Conservation (phyloP, 92 coral and sea anemone species). For the Porites cylindrica region DNA sequence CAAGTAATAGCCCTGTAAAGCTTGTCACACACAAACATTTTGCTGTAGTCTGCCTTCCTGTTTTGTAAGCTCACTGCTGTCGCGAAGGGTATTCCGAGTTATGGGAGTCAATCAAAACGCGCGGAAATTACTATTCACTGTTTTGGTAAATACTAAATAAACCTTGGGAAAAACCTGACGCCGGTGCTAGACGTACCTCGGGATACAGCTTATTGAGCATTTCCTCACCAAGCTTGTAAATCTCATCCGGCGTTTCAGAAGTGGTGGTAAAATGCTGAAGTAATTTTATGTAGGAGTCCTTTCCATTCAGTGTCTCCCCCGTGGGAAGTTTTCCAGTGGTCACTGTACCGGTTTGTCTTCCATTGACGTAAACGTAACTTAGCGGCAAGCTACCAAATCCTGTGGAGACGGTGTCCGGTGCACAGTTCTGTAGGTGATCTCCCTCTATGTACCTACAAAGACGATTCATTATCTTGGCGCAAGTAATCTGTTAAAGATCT, state of each 20-base stretch:
- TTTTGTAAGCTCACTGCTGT: no score
- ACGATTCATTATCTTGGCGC: no score
- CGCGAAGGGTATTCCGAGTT: no score
- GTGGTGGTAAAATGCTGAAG: slow-evolving; percentile 83
- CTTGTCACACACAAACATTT: no score
- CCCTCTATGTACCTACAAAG: slow-evolving; percentile 56
- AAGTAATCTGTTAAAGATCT: no score
- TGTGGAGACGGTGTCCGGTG: slow-evolving; percentile 72
- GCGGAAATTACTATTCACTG: no score
- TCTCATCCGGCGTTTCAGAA: slow-evolving; percentile 71
- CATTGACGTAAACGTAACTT: slow-evolving; percentile 68
- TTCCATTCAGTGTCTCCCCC: slow-evolving; percentile 73
- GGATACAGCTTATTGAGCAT: slow-evolving; percentile 78
- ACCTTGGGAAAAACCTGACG: neutral
- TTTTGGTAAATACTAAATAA: no score
- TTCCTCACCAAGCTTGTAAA: slow-evolving; percentile 69
- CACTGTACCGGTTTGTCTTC: slow-evolving; percentile 41
- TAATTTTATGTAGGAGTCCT: slow-evolving; percentile 65
- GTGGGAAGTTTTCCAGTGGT: slow-evolving; percentile 80
- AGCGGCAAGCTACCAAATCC: slow-evolving; percentile 83
- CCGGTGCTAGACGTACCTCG: slow-evolving; percentile 54
- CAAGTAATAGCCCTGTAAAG: no score
- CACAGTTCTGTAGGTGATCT: slow-evolving; percentile 73
- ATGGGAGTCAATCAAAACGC: no score
- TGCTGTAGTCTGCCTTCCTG: no score